Conservation (phyloP, 2,113 vertebrate species). For the Acrocephalus arundinaceus region DNA sequence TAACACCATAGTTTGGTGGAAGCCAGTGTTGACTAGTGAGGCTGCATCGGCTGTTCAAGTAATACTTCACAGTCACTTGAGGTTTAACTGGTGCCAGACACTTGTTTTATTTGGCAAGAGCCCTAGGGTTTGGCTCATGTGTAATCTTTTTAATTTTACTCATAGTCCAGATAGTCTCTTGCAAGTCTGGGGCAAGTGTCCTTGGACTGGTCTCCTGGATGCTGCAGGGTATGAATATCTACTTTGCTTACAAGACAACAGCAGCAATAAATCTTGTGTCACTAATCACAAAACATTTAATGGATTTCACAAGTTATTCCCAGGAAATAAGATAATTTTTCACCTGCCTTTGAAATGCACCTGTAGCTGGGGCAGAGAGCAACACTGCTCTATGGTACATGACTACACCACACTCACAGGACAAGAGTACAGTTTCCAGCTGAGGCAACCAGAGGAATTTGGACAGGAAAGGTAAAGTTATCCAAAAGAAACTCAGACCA, state of each 20-base stretch:
- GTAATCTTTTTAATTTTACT: not conserved
- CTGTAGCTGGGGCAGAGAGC: not conserved
- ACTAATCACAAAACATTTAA: not conserved
- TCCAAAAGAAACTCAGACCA: not conserved
- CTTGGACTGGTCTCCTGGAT: not conserved
- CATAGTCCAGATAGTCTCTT: not conserved
- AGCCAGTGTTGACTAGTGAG: not conserved
- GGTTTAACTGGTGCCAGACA: not conserved
- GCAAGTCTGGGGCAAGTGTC: not conserved
- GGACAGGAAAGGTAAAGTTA: not conserved
- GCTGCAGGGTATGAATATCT: not conserved
- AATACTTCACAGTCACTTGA: not conserved
- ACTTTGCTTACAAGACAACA: not conserved
- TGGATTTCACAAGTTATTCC: not conserved
- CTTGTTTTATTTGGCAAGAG: not conserved
- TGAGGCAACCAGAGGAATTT: not conserved
- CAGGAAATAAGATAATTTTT: not conserved
- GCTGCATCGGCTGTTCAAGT: not conserved
- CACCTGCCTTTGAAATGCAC: not conserved
- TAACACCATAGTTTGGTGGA: not conserved
- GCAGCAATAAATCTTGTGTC: not conserved
- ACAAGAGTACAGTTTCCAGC: not conserved
- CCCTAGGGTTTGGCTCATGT: not conserved
- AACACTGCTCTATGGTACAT: accelerated
- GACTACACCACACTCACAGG: not conserved